phyloP scores from a whole-genome alignment of 2,797 vertebrate genomes.

The Phoebastria nigripes region DNA sequence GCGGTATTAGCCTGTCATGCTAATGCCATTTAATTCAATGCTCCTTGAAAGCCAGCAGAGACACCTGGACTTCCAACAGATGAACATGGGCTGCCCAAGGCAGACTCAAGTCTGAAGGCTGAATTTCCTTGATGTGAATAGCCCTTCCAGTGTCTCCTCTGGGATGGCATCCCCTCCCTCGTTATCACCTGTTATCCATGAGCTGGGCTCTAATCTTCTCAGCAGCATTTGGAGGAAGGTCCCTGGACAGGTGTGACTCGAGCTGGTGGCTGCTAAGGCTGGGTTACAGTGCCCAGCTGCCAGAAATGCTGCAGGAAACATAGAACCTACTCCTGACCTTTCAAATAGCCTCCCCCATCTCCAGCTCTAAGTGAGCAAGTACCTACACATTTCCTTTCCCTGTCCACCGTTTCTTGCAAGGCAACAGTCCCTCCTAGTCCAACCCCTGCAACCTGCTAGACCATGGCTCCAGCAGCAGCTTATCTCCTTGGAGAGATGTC shows the following conservation, averaged over 20 bases:
- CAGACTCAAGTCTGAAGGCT: background rate
- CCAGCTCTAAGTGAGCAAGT: background rate
- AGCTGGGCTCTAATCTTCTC: background rate
- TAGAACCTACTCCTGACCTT: background rate
- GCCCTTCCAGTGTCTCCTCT: background rate
- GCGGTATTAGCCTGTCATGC: background rate
- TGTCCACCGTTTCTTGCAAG: background rate
- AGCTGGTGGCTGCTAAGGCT: background rate
- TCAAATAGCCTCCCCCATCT: background rate
- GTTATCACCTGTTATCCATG: background rate
- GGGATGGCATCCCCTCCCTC: background rate
- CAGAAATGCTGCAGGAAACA: background rate
- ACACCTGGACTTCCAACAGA: background rate
- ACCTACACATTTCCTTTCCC: background rate
- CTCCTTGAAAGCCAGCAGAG: background rate
- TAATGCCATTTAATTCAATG: background rate
- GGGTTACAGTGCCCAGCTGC: background rate
- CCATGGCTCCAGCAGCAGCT: background rate
- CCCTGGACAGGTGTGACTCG: background rate
- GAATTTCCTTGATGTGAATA: background rate
- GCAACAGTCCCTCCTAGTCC: background rate
- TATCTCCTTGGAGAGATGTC: background rate
- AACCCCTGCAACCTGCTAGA: background rate
- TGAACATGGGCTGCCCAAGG: background rate
- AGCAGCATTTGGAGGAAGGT: background rate